These are phyloP conservation scores for Amblyopsis rosae DNA, from an alignment of 2,113 vertebrate genomes.

Conservation along the genomic window DNA sequence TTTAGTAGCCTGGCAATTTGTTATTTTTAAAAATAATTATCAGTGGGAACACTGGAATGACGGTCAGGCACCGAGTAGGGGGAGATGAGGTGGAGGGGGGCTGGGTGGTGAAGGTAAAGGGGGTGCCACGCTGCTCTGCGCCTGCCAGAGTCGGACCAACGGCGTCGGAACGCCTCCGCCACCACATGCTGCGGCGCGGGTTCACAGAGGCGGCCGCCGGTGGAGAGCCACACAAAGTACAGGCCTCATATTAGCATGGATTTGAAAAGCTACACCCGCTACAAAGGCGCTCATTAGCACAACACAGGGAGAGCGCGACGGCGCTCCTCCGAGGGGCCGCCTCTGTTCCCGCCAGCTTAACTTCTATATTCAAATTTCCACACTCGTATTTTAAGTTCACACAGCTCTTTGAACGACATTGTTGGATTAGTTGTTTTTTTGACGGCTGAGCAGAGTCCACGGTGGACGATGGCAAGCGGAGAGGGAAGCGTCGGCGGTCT, in stretches of 20 bases:
- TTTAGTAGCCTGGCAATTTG: slow-evolving; percentile 34
- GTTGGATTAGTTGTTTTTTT: slow-evolving; percentile 32
- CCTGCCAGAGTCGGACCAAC: slow-evolving; percentile 7
- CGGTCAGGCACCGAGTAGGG: slow-evolving; percentile 38
- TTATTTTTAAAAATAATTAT: slow-evolving; percentile 20
- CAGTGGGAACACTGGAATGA: slow-evolving; percentile 58
- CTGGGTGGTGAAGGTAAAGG: background rate
- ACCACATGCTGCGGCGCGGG: slow-evolving; percentile 52
- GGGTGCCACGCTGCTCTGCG: slow-evolving; percentile 14
- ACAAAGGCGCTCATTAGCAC: slow-evolving; percentile 79
- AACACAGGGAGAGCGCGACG: slow-evolving; percentile 71
- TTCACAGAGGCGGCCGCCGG: slow-evolving; percentile 57
- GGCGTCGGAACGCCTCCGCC: slow-evolving; percentile 57
- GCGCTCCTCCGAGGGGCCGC: slow-evolving; percentile 57
- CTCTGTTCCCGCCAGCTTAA: slow-evolving; percentile 65
- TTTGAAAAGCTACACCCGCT: slow-evolving; percentile 67
- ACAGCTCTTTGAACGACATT: slow-evolving; percentile 37
- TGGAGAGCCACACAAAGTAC: slow-evolving; percentile 59
- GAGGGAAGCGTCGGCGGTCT: slow-evolving; percentile 20
- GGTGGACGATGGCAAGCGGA: slow-evolving; percentile 23
- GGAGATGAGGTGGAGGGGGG: background rate
- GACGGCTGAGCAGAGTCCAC: slow-evolving; percentile 12
- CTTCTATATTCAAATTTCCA: slow-evolving; percentile 73
- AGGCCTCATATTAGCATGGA: slow-evolving; percentile 74
- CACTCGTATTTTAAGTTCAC: slow-evolving; percentile 70